phyloP scores from a whole-genome alignment of 1,140 invertebrate genomes.

The Drosophila bocki region DNA sequence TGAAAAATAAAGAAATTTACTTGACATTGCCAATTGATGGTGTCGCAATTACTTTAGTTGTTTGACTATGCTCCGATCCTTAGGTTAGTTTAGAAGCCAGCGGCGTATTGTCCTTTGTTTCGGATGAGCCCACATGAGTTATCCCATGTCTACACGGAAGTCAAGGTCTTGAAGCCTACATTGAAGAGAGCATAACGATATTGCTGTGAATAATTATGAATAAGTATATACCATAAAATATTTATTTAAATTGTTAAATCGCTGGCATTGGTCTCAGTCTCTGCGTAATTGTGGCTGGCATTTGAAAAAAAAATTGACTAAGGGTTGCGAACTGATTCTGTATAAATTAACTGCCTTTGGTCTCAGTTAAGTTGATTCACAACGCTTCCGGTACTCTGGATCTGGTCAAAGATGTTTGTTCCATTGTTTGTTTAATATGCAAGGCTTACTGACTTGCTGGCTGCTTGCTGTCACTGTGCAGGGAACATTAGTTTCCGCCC shows the following conservation, averaged over 20 bases:
- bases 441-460: neutral
- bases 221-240: neutral
- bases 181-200: neutral
- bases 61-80: neutral
- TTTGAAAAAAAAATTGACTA: neutral
- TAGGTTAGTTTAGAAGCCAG: too few species aligned
- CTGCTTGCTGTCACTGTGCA: neutral
- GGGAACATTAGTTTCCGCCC: neutral
- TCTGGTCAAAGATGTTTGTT: neutral
- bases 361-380: neutral
- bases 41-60: too few species aligned
- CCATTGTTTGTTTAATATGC: neutral
- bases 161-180: too few species aligned
- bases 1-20: neutral
- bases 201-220: neutral
- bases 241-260: neutral
- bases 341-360: slow-evolving; percentile 1
- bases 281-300: neutral
- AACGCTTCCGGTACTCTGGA: neutral
- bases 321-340: neutral
- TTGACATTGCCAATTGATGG: neutral
- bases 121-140: neutral
- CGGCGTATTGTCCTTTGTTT: neutral
- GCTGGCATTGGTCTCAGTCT: neutral
- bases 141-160: too few species aligned